Percentiles rank a stretch among this genome's conserved stretches.
Conservation (phyloP, 1,140 invertebrate species). For the Elysia chlorotica region DNA sequence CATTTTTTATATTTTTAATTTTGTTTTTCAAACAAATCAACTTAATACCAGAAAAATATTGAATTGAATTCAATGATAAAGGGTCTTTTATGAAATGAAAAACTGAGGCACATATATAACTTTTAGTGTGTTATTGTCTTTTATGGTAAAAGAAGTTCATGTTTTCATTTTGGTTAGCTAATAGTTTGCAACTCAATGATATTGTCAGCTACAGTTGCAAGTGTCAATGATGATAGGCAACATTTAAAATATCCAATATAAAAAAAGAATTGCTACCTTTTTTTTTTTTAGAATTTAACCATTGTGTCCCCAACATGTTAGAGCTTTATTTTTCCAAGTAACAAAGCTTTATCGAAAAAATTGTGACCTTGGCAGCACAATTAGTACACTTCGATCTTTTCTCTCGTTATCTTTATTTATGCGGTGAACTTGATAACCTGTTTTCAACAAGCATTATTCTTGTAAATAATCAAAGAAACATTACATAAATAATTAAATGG, state of each 20-base stretch:
- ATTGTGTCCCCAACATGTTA: no score
- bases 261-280: background rate
- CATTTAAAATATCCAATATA: background rate
- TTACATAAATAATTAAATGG: no score
- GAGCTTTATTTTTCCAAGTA: no score
- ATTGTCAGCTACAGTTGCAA: background rate
- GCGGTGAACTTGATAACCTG: no score
- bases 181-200: background rate
- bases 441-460: no score
- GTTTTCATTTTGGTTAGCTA: background rate
- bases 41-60: no score
- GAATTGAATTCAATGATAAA: background rate
- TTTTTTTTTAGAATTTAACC: background rate
- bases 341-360: no score
- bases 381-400: no score
- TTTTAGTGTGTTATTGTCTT: background rate
- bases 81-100: background rate
- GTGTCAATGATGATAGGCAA: background rate
- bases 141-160: background rate
- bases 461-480: no score
- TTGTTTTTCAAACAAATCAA: background rate
- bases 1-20: background rate
- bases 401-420: no score
- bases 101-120: background rate
- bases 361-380: no score